phyloP scores from a whole-genome alignment of 2,113 vertebrate genomes.

The Tachycineta bicolor region DNA sequence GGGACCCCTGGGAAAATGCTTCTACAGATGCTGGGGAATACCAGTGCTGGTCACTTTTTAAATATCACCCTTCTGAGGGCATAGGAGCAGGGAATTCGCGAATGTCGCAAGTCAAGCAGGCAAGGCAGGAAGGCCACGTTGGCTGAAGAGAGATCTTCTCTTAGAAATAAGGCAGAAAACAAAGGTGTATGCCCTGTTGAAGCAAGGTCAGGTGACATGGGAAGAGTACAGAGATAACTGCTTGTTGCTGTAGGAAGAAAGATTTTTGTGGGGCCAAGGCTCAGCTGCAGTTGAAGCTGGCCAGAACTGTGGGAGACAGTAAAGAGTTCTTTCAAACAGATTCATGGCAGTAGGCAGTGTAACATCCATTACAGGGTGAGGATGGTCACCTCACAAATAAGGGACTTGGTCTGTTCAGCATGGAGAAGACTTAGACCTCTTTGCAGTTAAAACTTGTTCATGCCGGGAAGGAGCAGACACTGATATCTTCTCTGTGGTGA shows the following conservation, averaged over 20 bases:
- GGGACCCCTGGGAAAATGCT: not conserved
- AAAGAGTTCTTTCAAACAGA: not conserved
- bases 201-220: not conserved
- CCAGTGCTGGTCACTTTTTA: not conserved
- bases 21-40: not conserved
- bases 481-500: not conserved
- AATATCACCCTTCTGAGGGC: not conserved
- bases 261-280: not conserved
- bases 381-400: not conserved
- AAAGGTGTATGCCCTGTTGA: not conserved
- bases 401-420: not conserved
- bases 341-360: too few relatives aligned
- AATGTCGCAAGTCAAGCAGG: not conserved
- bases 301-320: not conserved
- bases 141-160: not conserved
- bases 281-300: not conserved
- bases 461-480: not conserved
- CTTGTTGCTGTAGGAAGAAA: not conserved
- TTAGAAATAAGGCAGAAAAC: not conserved
- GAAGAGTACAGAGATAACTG: not conserved
- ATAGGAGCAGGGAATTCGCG: not conserved
- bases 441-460: not conserved
- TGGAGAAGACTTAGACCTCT: not conserved
- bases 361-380: not conserved
- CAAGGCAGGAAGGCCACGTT: not conserved